Evolutionary conservation across 2,888 invertebrate species (phyloP), one percentile per base, ranked within the genome.

Genomic region (Pyrgus malvae): DNA sequence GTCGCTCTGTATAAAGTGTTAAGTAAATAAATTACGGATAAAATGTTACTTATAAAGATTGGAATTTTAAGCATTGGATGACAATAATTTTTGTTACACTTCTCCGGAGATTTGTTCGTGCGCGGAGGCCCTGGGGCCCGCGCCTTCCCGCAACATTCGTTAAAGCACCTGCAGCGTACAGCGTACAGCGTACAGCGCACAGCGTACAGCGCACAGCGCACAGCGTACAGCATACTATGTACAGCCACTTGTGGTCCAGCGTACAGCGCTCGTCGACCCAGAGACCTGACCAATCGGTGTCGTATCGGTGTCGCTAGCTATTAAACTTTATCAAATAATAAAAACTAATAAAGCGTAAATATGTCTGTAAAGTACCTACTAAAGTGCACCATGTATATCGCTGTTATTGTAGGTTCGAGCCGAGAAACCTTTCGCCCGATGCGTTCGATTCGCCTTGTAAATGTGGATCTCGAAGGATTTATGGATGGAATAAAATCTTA

Each of bases 1-100:
- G 79, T 79, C 72, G 77, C 78, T 72, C 74, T 86, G 84, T 88
- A 80, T 77, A 83, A 84, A 84, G 77, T 84, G 69, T 76, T 80
- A 76, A 76, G 72, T 80, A 74, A 81, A 74, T 78, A 68, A 72
- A 72, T 72, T 37, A 38, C 21, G 25, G 35, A 35, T 46, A 73
- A 69, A 75, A 70, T 72, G 62, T 76, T 66, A 77, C 66, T 69
- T 74, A 77, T 80, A 83, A 80, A 74, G 73, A 76, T 82, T 80
- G 86, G 72, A 80, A 80, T 72, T 67, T 76, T 80, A 84, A 88
- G 85, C 88, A 84, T 89, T 82, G 87, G 82, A 89, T 86, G 89
- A 90, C 89, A 90, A 90, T 90, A 90, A 89, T 87, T 88, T 81
- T 83, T 82, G 84, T 88, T 87, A 84, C 74, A 70, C 66, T 80